Conservation (phyloP, 92 coral and sea anemone species). For the Phenganax subtilis region DNA sequence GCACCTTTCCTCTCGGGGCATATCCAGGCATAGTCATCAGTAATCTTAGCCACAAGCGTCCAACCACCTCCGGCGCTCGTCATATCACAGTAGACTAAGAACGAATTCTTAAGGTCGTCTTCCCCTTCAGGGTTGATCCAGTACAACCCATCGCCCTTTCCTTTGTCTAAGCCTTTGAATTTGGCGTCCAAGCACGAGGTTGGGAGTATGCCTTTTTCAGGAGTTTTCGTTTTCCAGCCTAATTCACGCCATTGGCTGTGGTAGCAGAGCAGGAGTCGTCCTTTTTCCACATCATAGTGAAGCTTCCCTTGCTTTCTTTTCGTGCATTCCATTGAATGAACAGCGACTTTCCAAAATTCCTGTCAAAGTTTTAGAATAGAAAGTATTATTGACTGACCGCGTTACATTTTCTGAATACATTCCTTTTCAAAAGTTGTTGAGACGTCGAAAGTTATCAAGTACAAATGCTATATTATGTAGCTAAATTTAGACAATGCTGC, state of each 20-base stretch:
- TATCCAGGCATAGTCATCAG: slow-evolving; percentile 96
- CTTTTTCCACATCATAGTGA: slow-evolving; percentile 22
- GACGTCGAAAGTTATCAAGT: too few relatives aligned
- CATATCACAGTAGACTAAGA: slow-evolving; percentile 95
- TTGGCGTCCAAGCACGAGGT: slow-evolving; percentile 32
- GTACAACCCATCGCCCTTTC: slow-evolving; percentile 79
- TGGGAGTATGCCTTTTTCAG: slow-evolving; percentile 28
- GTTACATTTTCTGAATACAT: too few relatives aligned
- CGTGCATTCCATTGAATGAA: slow-evolving; percentile 28
- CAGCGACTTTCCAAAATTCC: slow-evolving; percentile 15
- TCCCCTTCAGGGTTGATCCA: slow-evolving; percentile 84
- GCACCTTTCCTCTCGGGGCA: slow-evolving; percentile 79
- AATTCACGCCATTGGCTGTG: slow-evolving; percentile 27
- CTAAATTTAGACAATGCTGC: too few relatives aligned
- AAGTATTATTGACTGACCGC: background rate
- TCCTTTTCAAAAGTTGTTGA: too few relatives aligned
- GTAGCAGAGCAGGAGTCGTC: slow-evolving; percentile 24
- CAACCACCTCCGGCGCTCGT: slow-evolving; percentile 96
- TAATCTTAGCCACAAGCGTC: slow-evolving; percentile 92
- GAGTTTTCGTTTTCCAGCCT: slow-evolving; percentile 24
- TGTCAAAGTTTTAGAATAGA: background rate
- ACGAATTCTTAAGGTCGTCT: slow-evolving; percentile 59
- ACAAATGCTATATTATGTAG: too few relatives aligned
- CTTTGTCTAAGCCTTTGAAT: slow-evolving; percentile 24
- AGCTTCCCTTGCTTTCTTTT: slow-evolving; percentile 28